phyloP scores from a whole-genome alignment of 2,797 vertebrate species.

The Ispidina picta region DNA sequence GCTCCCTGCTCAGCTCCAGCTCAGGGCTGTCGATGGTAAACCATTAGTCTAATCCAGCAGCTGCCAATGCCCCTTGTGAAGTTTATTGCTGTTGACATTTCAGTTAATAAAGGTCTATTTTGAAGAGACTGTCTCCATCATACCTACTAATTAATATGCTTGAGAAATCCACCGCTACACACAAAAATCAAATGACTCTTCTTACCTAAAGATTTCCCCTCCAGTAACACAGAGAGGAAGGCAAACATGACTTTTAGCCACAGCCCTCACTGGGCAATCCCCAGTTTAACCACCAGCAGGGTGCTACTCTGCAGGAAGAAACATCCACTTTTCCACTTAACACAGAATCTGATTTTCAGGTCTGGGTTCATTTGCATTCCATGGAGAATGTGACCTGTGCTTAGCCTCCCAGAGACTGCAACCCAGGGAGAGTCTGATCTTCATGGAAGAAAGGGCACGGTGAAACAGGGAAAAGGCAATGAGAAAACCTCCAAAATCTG shows the following conservation, averaged over 20 bases:
- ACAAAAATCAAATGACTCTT: background rate
- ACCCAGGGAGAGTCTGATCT: background rate
- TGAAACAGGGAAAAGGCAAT: background rate
- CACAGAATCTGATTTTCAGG: background rate
- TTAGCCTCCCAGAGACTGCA: background rate
- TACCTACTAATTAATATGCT: background rate
- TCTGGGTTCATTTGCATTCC: background rate
- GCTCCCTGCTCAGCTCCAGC: background rate
- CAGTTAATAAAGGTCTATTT: background rate
- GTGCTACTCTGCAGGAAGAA: background rate
- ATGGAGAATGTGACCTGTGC: background rate
- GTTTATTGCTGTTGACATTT: background rate
- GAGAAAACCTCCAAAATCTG: background rate
- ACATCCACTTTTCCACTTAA: rapidly evolving
- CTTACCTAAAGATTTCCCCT: background rate
- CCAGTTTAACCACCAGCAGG: background rate
- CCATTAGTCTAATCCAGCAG: background rate
- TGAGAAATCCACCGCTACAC: background rate
- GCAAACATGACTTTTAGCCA: background rate
- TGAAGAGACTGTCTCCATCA: background rate
- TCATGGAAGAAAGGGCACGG: background rate
- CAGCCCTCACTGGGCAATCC: background rate
- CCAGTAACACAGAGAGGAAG: background rate
- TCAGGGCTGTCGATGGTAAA: background rate
- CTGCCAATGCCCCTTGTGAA: background rate